A percentile compares a stretch with the other conserved stretches of the same genome.
phyloP scores from a whole-genome alignment of 2,113 vertebrate genomes.

The Siphamia tubifer region DNA sequence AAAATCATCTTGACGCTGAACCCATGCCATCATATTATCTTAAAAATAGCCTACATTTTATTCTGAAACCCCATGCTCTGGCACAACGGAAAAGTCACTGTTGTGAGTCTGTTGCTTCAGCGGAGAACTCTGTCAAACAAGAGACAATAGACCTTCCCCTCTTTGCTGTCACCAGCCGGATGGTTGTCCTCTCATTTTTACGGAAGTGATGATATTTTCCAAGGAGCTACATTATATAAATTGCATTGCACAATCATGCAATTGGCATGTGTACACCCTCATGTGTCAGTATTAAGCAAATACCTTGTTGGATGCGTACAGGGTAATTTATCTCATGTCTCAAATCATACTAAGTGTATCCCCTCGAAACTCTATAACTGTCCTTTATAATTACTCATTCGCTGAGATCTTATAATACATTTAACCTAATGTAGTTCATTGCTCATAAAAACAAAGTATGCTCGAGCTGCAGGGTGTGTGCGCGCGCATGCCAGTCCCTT shows the following conservation, averaged over 20 bases:
- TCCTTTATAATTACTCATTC: too few relatives aligned
- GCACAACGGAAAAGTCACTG: constrained; percentile 17
- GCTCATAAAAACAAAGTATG: constrained; percentile 15
- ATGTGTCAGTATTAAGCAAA: not conserved
- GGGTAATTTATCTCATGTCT: not conserved
- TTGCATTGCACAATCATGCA: constrained; percentile 34
- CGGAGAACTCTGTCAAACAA: constrained; percentile 36
- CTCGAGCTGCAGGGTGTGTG: constrained; percentile 33
- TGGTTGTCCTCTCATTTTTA: constrained; percentile 49
- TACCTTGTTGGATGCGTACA: not conserved
- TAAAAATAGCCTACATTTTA: too few relatives aligned
- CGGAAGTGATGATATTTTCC: constrained; percentile 66
- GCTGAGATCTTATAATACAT: too few relatives aligned
- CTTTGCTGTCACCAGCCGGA: constrained; percentile 7
- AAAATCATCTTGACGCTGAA: too few relatives aligned
- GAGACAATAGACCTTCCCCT: constrained; percentile 19
- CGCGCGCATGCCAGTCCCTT: constrained; percentile 38
- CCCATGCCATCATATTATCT: too few relatives aligned
- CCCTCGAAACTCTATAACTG: too few relatives aligned
- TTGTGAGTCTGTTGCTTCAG: not conserved
- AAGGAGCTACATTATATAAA: constrained; percentile 46
- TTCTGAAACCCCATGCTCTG: constrained; percentile 36
- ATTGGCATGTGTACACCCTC: not conserved
- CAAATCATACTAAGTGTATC: too few relatives aligned
- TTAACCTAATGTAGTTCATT: not conserved